Evolutionary conservation across 2,888 invertebrate species (phyloP).

Genomic region (Alloscopus bannaensis): DNA sequence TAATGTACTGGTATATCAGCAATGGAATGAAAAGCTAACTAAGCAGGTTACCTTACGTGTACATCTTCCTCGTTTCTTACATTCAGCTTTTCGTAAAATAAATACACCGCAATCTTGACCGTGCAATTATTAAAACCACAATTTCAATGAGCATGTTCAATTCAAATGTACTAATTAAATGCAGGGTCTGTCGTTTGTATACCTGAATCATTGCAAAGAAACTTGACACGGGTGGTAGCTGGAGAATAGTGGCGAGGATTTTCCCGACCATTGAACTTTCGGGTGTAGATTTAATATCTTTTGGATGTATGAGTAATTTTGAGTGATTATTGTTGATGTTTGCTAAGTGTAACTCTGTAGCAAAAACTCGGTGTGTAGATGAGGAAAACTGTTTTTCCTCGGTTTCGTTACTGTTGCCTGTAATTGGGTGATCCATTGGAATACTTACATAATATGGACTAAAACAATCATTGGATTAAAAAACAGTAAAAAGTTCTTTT

Average conservation of each 20-base stretch:
- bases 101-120: constrained; percentile 34
- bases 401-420: no score
- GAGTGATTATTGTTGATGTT: constrained; percentile 33
- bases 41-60: constrained; percentile 17
- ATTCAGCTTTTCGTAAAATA: constrained; percentile 6
- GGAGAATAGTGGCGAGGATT: not conserved
- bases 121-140: not conserved
- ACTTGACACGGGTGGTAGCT: constrained; percentile 33
- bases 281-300: not conserved
- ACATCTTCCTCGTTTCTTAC: constrained; percentile 38
- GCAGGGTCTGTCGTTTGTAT: not conserved
- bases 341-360: no score
- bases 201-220: constrained; percentile 35
- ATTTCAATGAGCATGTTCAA: not conserved
- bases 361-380: no score
- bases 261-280: no score
- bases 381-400: no score
- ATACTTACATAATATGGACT: no score
- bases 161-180: not conserved
- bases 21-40: not conserved
- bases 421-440: no score
- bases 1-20: not conserved
- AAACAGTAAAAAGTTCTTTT: no score
- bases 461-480: no score
- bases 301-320: constrained; percentile 12